phyloP scores from a whole-genome alignment of 2,113 vertebrate genomes.

The Elachura formosa region DNA sequence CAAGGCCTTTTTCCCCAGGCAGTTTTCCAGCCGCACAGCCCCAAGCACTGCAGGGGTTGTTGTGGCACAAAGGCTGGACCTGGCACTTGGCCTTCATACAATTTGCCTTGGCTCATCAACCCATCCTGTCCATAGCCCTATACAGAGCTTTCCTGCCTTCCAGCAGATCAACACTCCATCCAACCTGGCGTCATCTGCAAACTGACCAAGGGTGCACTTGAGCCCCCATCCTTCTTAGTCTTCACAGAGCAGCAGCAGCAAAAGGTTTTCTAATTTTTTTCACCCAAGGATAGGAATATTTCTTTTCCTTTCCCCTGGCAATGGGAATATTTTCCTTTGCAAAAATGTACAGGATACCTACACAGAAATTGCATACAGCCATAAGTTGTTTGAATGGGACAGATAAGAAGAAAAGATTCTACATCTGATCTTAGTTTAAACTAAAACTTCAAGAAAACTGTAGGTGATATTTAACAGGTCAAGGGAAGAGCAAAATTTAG shows the following conservation, averaged over 20 bases:
- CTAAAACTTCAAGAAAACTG: background rate
- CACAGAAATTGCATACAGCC: background rate
- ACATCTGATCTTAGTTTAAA: background rate
- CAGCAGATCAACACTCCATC: background rate
- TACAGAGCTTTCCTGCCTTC: background rate
- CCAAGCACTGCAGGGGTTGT: background rate
- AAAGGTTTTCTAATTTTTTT: background rate
- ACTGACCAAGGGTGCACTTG: background rate
- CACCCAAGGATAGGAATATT: background rate
- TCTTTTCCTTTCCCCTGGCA: background rate
- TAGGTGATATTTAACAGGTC: background rate
- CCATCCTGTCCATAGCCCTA: background rate
- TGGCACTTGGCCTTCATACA: background rate
- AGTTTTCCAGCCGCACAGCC: background rate
- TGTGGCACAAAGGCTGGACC: background rate
- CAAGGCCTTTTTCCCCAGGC: background rate
- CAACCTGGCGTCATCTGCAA: background rate
- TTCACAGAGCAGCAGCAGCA: background rate
- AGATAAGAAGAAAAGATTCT: background rate
- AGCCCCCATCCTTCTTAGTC: background rate
- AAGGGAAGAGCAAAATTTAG: background rate
- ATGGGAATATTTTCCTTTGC: background rate
- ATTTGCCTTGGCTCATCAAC: background rate
- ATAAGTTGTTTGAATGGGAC: background rate
- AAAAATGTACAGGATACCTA: background rate